Evolutionary conservation across 35 echinoderm and acorn worm genomes (phyloP), one percentile per base, ranked within the genome.

Genomic region (Holothuria glaberrima): DNA sequence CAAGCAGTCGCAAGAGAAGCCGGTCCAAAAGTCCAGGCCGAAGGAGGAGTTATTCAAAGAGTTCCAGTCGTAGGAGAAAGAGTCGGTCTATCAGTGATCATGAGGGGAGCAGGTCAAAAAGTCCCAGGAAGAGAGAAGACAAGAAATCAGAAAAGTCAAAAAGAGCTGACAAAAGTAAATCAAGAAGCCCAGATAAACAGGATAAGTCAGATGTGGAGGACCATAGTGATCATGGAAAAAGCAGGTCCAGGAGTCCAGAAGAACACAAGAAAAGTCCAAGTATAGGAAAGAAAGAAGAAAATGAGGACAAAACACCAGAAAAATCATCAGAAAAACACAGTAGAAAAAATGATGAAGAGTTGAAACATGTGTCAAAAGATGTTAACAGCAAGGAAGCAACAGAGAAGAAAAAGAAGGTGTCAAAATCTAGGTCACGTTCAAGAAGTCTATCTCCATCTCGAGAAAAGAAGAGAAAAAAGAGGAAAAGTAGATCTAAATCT

Each of bases 401-500:
- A 18, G 54, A 63, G 46, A 84, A 59, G 46, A 54, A 74, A 33
- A 54, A 35, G 12, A 20, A 31, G 46, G 57, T 24, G 20, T 27
- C 48, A 14, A 57, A 84, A 9, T 25, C 41, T 18, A 81, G 52
- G 35, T 12, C 32, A 81, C 35, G 52, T 3, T 36, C 35, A 81
- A 50, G 46, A 58, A 25, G 45, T n/a, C 46, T 9, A 26, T 82
- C 25, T 32, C 27, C 25, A 69, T 69, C 66, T 10, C 66, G 31
- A 26, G 66, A 69, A 10, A 33, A 13, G 12, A 63, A 84, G 46
- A 35, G 29, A 32, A 61, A 14, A 33, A 84, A 84, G 22, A 52
- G 18, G 54, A 83, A 54, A 24, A 58, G n/a, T 16, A 28, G 26
- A 22, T 87, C 85, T 30, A 92, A 64, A 73, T 92, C 86, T 18